phyloP scores from a whole-genome alignment of 2,113 vertebrate genomes.

The Myxocyprinus asiaticus region DNA sequence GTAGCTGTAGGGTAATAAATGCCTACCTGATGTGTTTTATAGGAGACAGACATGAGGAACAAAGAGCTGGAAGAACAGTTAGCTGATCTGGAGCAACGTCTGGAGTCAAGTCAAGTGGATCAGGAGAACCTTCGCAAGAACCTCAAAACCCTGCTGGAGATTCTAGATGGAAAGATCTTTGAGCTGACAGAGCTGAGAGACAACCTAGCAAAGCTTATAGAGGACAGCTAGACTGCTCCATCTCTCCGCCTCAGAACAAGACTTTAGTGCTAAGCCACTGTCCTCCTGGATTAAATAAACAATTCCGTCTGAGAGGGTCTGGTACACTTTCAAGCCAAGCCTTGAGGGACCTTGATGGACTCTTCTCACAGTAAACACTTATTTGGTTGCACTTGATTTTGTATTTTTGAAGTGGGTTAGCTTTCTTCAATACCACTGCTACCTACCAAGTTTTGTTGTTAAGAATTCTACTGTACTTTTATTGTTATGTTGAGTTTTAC shows the following conservation, averaged over 20 bases:
- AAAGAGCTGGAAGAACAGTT: conserved; percentile 94
- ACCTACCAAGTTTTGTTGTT: conserved; percentile 28
- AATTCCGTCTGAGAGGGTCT: conserved; percentile 21
- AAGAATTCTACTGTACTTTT: conserved; percentile 34
- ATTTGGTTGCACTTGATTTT: conserved; percentile 57
- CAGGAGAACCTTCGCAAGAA: conserved; percentile 97
- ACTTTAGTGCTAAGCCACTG: conserved; percentile 44
- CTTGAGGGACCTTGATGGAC: conserved; percentile 15
- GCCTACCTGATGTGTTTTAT: conserved; percentile 38
- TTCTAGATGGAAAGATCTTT: conserved; percentile 98
- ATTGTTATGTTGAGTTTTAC: conserved; percentile 32
- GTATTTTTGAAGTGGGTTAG: conserved; percentile 45
- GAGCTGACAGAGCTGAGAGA: conserved; percentile 97
- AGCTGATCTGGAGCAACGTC: conserved; percentile 89
- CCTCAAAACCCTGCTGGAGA: conserved; percentile 96
- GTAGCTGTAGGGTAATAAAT: neutral
- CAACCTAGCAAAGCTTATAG: conserved; percentile 93
- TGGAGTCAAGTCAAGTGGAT: conserved; percentile 95
- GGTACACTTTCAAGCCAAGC: conserved; percentile 27
- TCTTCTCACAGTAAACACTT: conserved; percentile 30
- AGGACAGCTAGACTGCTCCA: conserved; percentile 86
- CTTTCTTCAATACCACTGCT: conserved; percentile 47
- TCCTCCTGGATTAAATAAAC: conserved; percentile 11
- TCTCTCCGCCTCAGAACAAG: conserved; percentile 56
- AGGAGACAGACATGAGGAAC: conserved; percentile 94